Evolutionary conservation across 2,888 invertebrate species (phyloP), one percentile per base, ranked within the genome.

Genomic region (Rhaphigaster nebulosa): DNA sequence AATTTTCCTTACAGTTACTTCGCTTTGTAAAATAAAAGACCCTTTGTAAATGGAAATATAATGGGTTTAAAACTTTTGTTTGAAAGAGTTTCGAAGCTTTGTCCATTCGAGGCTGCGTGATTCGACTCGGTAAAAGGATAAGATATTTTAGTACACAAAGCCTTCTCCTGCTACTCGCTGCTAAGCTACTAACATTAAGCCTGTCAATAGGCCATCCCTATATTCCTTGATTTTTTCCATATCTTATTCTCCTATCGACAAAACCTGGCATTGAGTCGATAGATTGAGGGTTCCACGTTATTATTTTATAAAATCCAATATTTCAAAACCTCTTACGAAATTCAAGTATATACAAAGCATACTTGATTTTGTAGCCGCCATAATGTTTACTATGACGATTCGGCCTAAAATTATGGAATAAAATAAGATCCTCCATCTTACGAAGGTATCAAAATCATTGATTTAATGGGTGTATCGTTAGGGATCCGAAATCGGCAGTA

Each of bases 1-100:
- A 70, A 70, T 70, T 70, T 70, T 70, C 70, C 34, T 70, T 70
- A 70, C 70, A 70, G 34, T 70, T 70, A 20, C 70, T 70, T 38
- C 34, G 5, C 70, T 34, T 70, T 70, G 5, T 18, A 20, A 34
- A 70, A 70, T 18, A 20, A 70, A 34, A 70, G 70, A 20, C 38
- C 70, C 34, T 70, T 34, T 34, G 34, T 18, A 34, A 70, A 70
- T 70, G 70, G 34, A 70, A 70, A 34, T 70, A 34, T 70, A 70
- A 70, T 70, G 70, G 70, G 34, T 34, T 70, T 70, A 70, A 70
- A 70, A 70, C 70, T 70, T 70, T 70, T 70, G 20, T 34, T 70
- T 18, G 15, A 65, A 70, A 34, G 34, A 70, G 70, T 70, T 70
- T 34, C 20, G 70, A 70, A 70, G 34, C 65, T 65, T 29, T 65